Conservation (phyloP, 2,797 vertebrate species). For the Acrossocheilus fasciatus region DNA sequence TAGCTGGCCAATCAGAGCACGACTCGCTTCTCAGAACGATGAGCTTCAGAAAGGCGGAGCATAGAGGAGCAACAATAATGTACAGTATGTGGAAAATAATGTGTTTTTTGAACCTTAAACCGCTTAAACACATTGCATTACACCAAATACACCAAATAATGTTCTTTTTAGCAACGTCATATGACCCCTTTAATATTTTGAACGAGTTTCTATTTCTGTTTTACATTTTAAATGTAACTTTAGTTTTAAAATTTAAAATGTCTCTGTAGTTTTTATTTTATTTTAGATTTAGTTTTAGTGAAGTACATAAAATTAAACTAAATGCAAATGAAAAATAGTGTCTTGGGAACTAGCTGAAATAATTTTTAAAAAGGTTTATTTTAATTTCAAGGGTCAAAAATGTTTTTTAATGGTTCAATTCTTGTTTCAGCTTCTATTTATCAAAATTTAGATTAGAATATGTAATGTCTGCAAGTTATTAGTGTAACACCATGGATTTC, state of each 20-base stretch:
- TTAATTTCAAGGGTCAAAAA: neutral
- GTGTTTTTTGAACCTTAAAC: too few relatives aligned
- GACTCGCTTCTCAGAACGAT: too few relatives aligned
- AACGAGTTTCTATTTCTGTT: too few relatives aligned
- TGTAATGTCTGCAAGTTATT: neutral
- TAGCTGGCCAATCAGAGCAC: too few relatives aligned
- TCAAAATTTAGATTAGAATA: neutral
- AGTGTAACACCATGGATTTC: neutral
- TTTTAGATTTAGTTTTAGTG: neutral
- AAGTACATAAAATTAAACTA: neutral
- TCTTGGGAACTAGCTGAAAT: neutral
- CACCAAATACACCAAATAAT: too few relatives aligned
- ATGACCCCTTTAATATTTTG: neutral
- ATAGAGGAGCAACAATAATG: too few relatives aligned
- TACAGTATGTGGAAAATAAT: too few relatives aligned
- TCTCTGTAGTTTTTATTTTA: neutral
- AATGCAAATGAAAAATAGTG: neutral
- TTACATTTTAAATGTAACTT: neutral
- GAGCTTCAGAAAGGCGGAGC: too few relatives aligned
- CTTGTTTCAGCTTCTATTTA: neutral
- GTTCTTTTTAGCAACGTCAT: too few relatives aligned
- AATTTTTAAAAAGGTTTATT: neutral
- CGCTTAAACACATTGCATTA: too few relatives aligned
- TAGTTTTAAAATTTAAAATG: neutral
- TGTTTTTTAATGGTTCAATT: neutral